A percentile compares a stretch with the other conserved stretches of the same genome.
Conservation (phyloP, 2,113 vertebrate species). For the Sylvia atricapilla region DNA sequence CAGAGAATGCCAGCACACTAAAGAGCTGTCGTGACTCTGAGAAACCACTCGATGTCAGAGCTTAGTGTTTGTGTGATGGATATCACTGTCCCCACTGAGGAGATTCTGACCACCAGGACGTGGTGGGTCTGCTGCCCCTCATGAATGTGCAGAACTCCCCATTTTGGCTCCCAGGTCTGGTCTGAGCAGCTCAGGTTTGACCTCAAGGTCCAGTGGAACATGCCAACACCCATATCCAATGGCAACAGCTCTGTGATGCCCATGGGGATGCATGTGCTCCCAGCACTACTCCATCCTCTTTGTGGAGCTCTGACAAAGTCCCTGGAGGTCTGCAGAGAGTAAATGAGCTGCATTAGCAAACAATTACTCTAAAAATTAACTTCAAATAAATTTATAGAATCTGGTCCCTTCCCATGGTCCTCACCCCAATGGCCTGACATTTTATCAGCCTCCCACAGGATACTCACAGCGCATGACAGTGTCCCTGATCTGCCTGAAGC, state of each 20-base stretch:
- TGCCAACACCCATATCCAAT: accelerated
- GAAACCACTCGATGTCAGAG: accelerated
- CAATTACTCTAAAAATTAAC: not conserved
- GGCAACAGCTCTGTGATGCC: accelerated
- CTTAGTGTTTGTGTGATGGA: not conserved
- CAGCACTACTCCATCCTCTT: not conserved
- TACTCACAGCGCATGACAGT: conserved; percentile 81
- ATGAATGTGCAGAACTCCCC: accelerated
- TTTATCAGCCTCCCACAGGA: accelerated
- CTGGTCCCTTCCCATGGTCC: accelerated
- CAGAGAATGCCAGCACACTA: accelerated
- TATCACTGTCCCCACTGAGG: accelerated
- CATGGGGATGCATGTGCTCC: accelerated
- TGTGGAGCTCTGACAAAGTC: not conserved
- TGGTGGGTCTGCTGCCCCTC: accelerated
- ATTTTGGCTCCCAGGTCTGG: accelerated
- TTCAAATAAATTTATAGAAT: accelerated
- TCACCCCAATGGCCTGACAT: accelerated
- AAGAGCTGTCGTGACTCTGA: accelerated
- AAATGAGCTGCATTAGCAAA: not conserved
- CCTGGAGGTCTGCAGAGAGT: conserved; percentile 25
- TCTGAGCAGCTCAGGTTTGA: not conserved
- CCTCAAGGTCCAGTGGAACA: accelerated
- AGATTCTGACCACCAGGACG: accelerated
- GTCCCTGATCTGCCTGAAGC: conserved; percentile 75